A percentile compares a stretch with the other conserved stretches of the same genome.
Evolutionary conservation across 2,888 invertebrate species (phyloP).

Genomic region (Bombyx huttoni): DNA sequence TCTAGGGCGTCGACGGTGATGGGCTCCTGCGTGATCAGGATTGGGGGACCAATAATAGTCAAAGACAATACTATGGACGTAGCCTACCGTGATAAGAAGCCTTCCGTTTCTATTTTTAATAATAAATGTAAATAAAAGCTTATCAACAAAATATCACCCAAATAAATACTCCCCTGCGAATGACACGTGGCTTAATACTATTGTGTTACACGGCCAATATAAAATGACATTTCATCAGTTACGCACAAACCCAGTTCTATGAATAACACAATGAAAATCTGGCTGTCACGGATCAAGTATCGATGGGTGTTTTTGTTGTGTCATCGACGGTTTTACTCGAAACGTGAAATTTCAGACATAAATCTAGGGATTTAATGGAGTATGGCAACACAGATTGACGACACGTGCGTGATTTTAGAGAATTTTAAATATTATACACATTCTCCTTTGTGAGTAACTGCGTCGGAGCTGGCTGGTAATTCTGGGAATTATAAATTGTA

Average conservation of each 20-base stretch:
- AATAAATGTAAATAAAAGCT: background rate
- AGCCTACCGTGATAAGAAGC: background rate
- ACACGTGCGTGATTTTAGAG: constrained; percentile 39
- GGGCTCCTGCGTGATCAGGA: too few species aligned
- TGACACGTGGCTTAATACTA: constrained; percentile 31
- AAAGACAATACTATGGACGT: too few species aligned
- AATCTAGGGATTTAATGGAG: constrained; percentile 41
- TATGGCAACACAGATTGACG: constrained; percentile 30
- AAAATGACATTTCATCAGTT: constrained; percentile 11
- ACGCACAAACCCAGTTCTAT: background rate
- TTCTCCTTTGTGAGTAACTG: constrained; percentile 8
- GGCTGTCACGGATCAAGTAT: constrained; percentile 16
- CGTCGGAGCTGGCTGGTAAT: background rate
- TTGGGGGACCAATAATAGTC: too few species aligned
- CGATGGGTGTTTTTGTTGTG: constrained; percentile 22
- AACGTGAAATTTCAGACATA: constrained; percentile 25
- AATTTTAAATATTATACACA: constrained; percentile 19
- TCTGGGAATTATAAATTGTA: background rate
- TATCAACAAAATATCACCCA: background rate
- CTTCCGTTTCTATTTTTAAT: background rate
- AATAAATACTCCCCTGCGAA: constrained; percentile 24
- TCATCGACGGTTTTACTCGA: constrained; percentile 42
- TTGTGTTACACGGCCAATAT: constrained; percentile 25
- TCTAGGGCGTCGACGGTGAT: too few species aligned
- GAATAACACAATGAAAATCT: background rate